Conservation (phyloP, 2,888 invertebrate species). For the Hermaeophaga mercurialis region DNA sequence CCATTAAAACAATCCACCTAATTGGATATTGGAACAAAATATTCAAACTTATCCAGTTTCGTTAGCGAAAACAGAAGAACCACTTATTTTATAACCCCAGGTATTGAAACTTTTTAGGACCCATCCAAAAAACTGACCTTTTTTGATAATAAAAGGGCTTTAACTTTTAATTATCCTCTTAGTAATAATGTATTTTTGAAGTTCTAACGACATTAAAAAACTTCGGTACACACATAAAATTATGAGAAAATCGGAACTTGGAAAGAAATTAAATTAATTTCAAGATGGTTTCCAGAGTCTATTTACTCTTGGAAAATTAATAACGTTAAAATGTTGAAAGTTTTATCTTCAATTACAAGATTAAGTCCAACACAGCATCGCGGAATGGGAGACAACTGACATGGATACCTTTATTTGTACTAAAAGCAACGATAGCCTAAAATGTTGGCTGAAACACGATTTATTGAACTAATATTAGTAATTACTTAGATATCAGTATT, state of each 20-base stretch:
- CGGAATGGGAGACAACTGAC: too few relatives aligned
- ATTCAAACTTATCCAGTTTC: too few relatives aligned
- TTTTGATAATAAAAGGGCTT: neutral
- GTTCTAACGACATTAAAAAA: conserved; percentile 8
- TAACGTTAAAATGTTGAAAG: conserved; percentile 14
- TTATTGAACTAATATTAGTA: too few relatives aligned
- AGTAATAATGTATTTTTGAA: conserved; percentile 5
- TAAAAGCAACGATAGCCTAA: too few relatives aligned
- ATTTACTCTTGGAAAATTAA: conserved; percentile 9
- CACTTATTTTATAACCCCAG: neutral
- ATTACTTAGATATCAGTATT: too few relatives aligned
- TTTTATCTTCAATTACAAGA: conserved; percentile 15
- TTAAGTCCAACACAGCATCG: neutral
- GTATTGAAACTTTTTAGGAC: neutral
- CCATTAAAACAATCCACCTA: too few relatives aligned
- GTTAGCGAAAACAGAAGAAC: neutral
- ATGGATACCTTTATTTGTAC: too few relatives aligned
- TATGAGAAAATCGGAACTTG: conserved; percentile 6
- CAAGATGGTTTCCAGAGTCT: conserved; percentile 5
- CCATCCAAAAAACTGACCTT: neutral
- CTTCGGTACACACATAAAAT: conserved; percentile 7
- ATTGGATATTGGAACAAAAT: too few relatives aligned
- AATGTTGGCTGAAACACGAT: too few relatives aligned
- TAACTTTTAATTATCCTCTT: conserved; percentile 3
- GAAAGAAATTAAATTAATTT: conserved; percentile 13